Evolutionary conservation across 2,888 invertebrate species (phyloP).

Genomic region (Ditula angustiorana): DNA sequence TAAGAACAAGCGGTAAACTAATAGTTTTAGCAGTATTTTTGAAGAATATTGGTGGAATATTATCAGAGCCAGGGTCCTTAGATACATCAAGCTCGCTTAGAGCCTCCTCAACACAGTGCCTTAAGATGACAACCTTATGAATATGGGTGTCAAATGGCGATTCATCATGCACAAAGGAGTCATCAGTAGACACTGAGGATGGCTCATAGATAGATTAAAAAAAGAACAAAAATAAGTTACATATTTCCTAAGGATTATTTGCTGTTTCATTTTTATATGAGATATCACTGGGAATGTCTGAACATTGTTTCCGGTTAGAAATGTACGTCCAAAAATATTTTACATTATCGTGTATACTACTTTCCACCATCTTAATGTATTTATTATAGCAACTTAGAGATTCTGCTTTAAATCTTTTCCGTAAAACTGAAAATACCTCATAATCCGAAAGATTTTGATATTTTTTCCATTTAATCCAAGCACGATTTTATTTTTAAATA

Average conservation of each 20-base stretch:
- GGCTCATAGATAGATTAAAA: conserved; percentile 13
- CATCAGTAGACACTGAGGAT: not conserved
- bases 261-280: not conserved
- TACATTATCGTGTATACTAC: not conserved
- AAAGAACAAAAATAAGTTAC: conserved; percentile 2
- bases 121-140: not conserved
- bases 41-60: not conserved
- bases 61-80: not conserved
- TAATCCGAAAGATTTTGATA: conserved; percentile 35
- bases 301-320: not conserved
- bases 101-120: not conserved
- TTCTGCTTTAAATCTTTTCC: conserved; percentile 17
- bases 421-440: conserved; percentile 24
- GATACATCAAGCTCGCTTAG: not conserved
- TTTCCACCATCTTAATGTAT: conserved; percentile 4
- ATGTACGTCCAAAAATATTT: conserved; percentile 1
- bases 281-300: not conserved
- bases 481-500: conserved; percentile 38
- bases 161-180: not conserved
- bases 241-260: not conserved
- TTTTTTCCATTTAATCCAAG: conserved; percentile 42
- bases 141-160: not conserved
- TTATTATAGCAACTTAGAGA: conserved; percentile 15
- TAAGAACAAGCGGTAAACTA: not conserved
- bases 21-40: not conserved